Base-by-base conservation (phyloP, 2,797 vertebrate genomes). In the Phoeniculus purpureus region DNA sequence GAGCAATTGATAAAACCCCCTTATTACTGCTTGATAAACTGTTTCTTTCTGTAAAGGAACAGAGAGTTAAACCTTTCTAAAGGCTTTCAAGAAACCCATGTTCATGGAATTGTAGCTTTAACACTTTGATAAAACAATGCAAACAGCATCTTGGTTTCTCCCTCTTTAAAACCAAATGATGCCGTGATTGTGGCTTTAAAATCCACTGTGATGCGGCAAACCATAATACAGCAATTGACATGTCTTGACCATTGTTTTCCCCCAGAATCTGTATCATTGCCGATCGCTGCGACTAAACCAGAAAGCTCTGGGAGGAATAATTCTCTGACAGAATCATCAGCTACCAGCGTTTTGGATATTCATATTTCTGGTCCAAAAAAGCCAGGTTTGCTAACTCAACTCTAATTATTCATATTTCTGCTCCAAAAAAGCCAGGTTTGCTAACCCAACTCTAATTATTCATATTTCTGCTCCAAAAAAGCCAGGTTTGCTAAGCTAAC, bases 401-500 rank as follows among this genome's bases (percentile, higher is more conserved):
- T 37, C 37, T 37, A 37, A 37, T 37, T 88, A 26, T 77, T 32
- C 78, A 9, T 32, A 58, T 47, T 56, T 81, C 85, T 85, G 66
- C 81, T 85, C 64, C 15, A 79, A 94, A 95, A 66, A 58, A 82
- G 10, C 25, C 45, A 92, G 92, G 85, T 96, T 81, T 95, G 87
- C 62, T 91, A 72, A 58, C 23, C 51, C 83, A 75, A 62, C 40
- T n/a, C n/a, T n/a, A n/a, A n/a, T n/a, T 88, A 26, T 77, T 32
- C 78, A 9, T 37, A 58, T 47, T 56, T 81, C 85, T 85, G 66
- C 81, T 85, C 64, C 15, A 78, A 95, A 96, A 66, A 58, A 82
- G 10, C 25, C 45, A 92, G 92, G 85, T 96, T 81, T 95, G 88
- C 60, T 90, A 73, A 58, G 21, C 51, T 83, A 75, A 62, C 40